phyloP scores from a whole-genome alignment of 2,113 vertebrate species.

The Parotia lawesii region DNA sequence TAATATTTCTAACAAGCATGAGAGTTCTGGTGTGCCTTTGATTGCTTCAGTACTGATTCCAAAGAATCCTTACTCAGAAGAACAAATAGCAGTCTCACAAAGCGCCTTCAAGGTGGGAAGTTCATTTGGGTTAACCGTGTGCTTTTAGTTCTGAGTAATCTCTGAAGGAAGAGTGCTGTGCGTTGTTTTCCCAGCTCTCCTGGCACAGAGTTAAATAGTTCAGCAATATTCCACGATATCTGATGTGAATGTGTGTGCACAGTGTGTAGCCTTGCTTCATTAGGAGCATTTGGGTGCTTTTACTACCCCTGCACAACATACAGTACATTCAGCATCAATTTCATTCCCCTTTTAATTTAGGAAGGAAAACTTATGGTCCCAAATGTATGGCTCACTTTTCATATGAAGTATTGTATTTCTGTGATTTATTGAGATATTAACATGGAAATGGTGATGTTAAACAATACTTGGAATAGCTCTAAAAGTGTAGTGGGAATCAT shows the following conservation, averaged over 20 bases:
- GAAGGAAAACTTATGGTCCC: conserved; percentile 68
- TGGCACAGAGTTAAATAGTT: neutral
- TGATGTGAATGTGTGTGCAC: neutral
- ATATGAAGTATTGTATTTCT: conserved; percentile 69
- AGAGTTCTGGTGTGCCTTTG: neutral
- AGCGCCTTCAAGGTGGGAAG: neutral
- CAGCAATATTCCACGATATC: neutral
- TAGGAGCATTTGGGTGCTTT: conserved; percentile 11
- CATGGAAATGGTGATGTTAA: conserved; percentile 78
- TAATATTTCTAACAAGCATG: neutral
- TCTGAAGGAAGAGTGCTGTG: neutral
- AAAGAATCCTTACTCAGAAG: neutral
- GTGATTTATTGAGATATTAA: conserved; percentile 77
- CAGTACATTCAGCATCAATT: conserved; percentile 33
- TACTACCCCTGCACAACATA: conserved; percentile 18
- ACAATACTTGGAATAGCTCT: conserved; percentile 77
- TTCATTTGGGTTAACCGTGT: neutral
- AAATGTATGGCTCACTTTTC: conserved; percentile 60
- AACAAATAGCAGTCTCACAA: neutral
- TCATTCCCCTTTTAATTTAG: conserved; percentile 72
- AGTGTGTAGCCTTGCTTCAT: neutral
- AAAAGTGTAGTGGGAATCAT: conserved; percentile 73
- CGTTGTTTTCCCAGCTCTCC: neutral
- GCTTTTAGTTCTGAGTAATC: neutral
- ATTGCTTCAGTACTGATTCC: neutral